Percentiles rank a stretch among this genome's conserved stretches.
Evolutionary conservation across 2,888 invertebrate genomes (phyloP).

Genomic region (Callyntrura guangdongensis): DNA sequence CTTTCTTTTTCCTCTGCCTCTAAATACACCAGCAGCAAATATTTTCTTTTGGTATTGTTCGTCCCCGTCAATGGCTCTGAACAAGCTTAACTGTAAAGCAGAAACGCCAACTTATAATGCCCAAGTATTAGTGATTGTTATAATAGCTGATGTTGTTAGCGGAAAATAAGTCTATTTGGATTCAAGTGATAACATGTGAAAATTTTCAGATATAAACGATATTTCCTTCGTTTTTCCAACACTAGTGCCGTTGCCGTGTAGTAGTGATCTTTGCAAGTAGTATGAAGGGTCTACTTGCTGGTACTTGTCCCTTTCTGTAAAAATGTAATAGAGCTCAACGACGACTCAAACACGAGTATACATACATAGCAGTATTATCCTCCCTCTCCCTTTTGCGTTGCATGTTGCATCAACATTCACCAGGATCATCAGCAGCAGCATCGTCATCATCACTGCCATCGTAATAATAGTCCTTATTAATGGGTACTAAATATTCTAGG

Average conservation of each 20-base stretch:
- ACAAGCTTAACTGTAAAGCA: too few species aligned
- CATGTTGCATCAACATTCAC: not conserved
- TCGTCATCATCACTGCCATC: constrained; percentile 29
- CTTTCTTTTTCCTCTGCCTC: too few species aligned
- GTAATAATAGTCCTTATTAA: constrained; percentile 46
- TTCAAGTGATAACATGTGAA: constrained; percentile 18
- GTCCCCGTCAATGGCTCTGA: too few species aligned
- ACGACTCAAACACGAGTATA: constrained; percentile 12
- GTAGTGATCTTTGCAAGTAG: not conserved
- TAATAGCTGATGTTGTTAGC: not conserved
- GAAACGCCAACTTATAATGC: too few species aligned
- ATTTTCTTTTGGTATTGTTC: too few species aligned
- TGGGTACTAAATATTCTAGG: constrained; percentile 47
- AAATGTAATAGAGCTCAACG: constrained; percentile 7
- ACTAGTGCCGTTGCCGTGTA: not conserved
- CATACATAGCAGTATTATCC: not conserved
- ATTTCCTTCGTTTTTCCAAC: too few species aligned
- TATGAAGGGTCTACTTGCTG: not conserved
- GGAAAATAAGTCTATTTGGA: constrained; percentile 25
- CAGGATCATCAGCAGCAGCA: not conserved
- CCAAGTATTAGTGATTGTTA: too few species aligned
- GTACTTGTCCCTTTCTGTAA: too few species aligned
- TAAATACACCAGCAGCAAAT: too few species aligned
- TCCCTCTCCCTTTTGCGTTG: not conserved
- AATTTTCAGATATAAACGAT: constrained; percentile 11